Percentiles rank a stretch among this genome's conserved stretches.
phyloP scores from a whole-genome alignment of 2,888 invertebrate species.

The Archaeoteleia sp. region DNA sequence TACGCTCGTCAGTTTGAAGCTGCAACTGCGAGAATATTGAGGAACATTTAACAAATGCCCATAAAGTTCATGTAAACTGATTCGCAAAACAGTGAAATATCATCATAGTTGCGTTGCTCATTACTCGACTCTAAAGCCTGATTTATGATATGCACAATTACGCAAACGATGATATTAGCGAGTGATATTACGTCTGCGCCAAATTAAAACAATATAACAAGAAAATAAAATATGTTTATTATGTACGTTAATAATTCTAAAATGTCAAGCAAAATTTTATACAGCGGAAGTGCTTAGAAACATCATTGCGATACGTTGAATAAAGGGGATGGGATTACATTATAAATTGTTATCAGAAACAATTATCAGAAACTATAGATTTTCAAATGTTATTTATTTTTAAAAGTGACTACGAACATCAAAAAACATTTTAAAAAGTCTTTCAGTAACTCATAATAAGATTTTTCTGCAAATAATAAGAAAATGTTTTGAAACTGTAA shows the following conservation, averaged over 20 bases:
- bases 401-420: too few species aligned
- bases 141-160: constrained; percentile 48
- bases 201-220: constrained; percentile 36
- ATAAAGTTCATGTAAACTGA: constrained; percentile 38
- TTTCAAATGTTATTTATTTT: too few species aligned
- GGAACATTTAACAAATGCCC: constrained; percentile 26
- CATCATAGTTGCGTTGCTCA: constrained; percentile 37
- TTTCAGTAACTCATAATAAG: too few species aligned
- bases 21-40: constrained; percentile 12
- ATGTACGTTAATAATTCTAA: constrained; percentile 24
- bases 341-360: too few species aligned
- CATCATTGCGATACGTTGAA: too few species aligned
- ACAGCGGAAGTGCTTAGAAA: neutral
- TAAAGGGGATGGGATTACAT: too few species aligned
- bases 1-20: too few species aligned
- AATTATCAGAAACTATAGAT: too few species aligned
- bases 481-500: too few species aligned
- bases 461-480: too few species aligned
- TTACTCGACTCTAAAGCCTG: constrained; percentile 41
- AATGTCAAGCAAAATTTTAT: neutral
- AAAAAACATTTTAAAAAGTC: too few species aligned
- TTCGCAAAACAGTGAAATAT: constrained; percentile 42
- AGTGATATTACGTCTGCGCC: constrained; percentile 20
- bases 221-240: constrained; percentile 33
- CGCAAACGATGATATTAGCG: constrained; percentile 26